These are phyloP conservation scores for Blastobasis adustella DNA, from an alignment of 2,888 invertebrate genomes.

Conservation along the genomic window DNA sequence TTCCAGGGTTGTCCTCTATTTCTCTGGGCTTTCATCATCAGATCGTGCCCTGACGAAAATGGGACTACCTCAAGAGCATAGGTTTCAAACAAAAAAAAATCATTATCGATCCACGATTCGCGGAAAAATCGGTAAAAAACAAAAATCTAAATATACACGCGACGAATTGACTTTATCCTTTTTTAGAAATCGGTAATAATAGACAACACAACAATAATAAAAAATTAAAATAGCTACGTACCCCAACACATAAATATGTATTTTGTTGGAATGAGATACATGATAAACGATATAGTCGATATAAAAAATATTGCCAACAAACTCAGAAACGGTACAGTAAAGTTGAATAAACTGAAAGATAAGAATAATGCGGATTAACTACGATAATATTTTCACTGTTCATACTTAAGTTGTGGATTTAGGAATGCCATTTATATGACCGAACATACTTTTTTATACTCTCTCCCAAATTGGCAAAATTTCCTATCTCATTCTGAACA, in stretches of 20 bases:
- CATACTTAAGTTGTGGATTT: neutral
- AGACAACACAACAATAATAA: neutral
- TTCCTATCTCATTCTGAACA: conserved; percentile 95
- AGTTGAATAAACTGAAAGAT: conserved; percentile 91
- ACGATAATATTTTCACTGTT: neutral
- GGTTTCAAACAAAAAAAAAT: no score
- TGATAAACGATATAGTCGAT: conserved; percentile 79
- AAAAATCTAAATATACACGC: no score
- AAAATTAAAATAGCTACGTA: conserved; percentile 25
- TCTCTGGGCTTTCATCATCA: no score
- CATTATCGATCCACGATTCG: no score
- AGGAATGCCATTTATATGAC: neutral
- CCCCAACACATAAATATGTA: conserved; percentile 95
- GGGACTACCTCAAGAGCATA: no score
- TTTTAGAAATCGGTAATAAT: no score
- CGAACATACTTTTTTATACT: conserved; percentile 90
- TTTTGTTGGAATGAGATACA: conserved; percentile 90
- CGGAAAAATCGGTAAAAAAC: no score
- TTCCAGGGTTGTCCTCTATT: no score
- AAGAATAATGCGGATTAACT: conserved; percentile 8
- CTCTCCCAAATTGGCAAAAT: conserved; percentile 91
- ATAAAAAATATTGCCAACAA: conserved; percentile 88
- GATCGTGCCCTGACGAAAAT: no score
- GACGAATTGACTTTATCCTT: no score
- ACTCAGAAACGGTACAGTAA: conserved; percentile 95